Conservation (phyloP, 53 echinoderm and acorn worm genomes). For the Stichopus horrens region DNA sequence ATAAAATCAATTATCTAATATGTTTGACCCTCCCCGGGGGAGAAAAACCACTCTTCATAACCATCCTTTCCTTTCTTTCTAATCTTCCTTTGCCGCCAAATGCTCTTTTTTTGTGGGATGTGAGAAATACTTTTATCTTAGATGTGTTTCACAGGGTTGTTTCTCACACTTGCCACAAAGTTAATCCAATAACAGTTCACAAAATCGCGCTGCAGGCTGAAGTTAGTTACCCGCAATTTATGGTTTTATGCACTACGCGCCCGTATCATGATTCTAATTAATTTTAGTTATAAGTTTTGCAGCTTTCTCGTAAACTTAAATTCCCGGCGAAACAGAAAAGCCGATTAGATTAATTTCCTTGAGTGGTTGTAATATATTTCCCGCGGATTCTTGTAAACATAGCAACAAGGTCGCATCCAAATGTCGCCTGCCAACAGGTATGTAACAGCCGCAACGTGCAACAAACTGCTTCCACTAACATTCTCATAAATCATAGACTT, state of each 20-base stretch:
- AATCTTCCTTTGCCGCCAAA: conserved; percentile 40
- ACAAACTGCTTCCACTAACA: conserved; percentile 6
- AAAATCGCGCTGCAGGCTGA: conserved; percentile 44
- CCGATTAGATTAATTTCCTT: conserved; percentile 51
- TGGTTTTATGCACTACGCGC: conserved; percentile 45
- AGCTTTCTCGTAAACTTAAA: conserved; percentile 47
- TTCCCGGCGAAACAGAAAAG: conserved; percentile 47
- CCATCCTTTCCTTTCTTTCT: conserved; percentile 29
- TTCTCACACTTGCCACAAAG: conserved; percentile 41
- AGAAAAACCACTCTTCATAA: conserved; percentile 42
- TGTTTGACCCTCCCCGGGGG: conserved; percentile 44
- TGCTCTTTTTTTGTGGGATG: conserved; percentile 32
- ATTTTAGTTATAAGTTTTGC: conserved; percentile 47
- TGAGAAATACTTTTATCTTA: conserved; percentile 39
- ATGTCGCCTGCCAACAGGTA: conserved; percentile 34
- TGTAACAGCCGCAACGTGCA: neutral
- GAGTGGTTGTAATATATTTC: conserved; percentile 49
- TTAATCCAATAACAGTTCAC: conserved; percentile 46
- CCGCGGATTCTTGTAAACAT: conserved; percentile 40
- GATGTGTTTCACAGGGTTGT: conserved; percentile 42
- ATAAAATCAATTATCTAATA: conserved; percentile 42
- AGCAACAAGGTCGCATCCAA: conserved; percentile 36
- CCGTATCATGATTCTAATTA: conserved; percentile 45
- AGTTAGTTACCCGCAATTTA: conserved; percentile 45
- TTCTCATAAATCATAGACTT: conserved; percentile 11